Evolutionary conservation across 2,113 vertebrate genomes (phyloP).

Genomic region (Okapia johnstoni): DNA sequence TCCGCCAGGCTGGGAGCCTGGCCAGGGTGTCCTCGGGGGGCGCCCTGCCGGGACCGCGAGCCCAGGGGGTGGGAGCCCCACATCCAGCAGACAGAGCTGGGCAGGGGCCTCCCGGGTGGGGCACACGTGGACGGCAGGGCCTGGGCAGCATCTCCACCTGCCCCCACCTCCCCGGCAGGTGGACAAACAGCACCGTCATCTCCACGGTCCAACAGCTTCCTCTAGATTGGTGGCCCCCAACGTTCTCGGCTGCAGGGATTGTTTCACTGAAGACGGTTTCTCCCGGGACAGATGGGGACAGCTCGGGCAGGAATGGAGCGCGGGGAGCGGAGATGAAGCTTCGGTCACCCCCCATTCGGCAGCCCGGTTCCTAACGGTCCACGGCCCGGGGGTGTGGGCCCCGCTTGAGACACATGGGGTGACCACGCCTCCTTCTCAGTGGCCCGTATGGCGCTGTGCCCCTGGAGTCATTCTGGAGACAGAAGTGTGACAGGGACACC

Average conservation of each 20-base stretch:
- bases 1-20: neutral
- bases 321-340: neutral
- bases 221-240: neutral
- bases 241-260: neutral
- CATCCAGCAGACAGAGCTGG: neutral
- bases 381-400: rapidly evolving
- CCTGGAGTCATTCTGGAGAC: neutral
- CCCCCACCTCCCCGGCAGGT: neutral
- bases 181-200: neutral
- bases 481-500: rapidly evolving
- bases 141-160: neutral
- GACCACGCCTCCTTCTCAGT: neutral
- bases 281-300: neutral
- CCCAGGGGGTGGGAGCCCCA: neutral
- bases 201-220: rapidly evolving
- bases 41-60: rapidly evolving
- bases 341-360: rapidly evolving
- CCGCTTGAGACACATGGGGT: neutral
- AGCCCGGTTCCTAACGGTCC: neutral
- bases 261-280: neutral
- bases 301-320: neutral
- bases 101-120: too few relatives aligned
- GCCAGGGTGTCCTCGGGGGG: neutral
- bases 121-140: neutral
- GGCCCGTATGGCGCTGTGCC: neutral